A percentile compares a stretch with the other conserved stretches of the same genome.
These are phyloP conservation scores for Tipula vernalis DNA, from an alignment of 2,888 invertebrate species.

Conservation along the genomic window DNA sequence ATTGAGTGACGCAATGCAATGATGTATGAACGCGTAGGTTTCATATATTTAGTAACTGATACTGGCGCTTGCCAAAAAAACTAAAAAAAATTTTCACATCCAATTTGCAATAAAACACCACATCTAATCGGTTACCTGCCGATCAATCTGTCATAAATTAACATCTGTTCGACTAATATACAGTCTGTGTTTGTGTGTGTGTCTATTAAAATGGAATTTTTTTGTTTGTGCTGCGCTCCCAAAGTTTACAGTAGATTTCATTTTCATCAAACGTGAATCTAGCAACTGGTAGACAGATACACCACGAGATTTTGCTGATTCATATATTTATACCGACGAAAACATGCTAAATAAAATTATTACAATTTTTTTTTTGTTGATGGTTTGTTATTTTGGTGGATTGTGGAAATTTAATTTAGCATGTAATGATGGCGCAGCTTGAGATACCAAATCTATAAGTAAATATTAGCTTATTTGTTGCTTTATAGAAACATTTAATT, in stretches of 20 bases:
- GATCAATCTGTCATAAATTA: not conserved
- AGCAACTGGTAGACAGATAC: not conserved
- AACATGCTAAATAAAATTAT: not conserved
- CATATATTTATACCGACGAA: not conserved
- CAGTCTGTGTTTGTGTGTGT: not conserved
- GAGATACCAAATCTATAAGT: not conserved
- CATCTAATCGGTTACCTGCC: not conserved
- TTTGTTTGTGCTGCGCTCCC: not conserved
- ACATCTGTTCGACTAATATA: not conserved
- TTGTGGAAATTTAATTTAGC: not conserved
- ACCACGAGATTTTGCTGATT: not conserved
- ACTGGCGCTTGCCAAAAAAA: not conserved
- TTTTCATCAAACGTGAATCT: not conserved
- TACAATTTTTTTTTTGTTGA: not conserved
- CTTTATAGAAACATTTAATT: no score
- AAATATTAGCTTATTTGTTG: not conserved
- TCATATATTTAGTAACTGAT: not conserved
- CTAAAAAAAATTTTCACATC: not conserved
- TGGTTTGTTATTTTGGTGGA: not conserved
- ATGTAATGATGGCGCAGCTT: not conserved
- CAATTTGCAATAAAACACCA: not conserved
- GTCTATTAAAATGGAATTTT: not conserved
- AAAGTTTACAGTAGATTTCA: not conserved
- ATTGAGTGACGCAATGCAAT: not conserved
- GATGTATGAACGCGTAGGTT: not conserved